These are phyloP conservation scores for Horisme vitalbata DNA, from an alignment of 2,888 invertebrate species.

Conservation along the genomic window DNA sequence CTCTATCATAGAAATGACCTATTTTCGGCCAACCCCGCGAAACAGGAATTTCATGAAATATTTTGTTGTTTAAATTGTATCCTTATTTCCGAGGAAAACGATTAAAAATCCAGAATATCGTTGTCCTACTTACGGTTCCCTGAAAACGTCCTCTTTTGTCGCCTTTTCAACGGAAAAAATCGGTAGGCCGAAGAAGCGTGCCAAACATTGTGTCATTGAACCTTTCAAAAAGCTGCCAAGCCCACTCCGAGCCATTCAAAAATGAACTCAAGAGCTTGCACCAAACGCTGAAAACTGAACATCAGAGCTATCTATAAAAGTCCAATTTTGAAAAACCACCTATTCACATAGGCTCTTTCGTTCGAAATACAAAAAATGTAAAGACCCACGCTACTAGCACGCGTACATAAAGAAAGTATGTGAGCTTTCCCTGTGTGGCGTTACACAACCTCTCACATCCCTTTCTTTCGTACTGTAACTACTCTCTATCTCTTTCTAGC, in stretches of 20 bases:
- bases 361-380: conserved; percentile 63
- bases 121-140: conserved; percentile 69
- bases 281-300: conserved; percentile 51
- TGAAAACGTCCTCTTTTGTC: conserved; percentile 69
- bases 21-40: too few relatives aligned
- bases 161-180: conserved; percentile 63
- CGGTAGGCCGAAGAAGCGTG: conserved; percentile 65
- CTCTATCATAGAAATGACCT: conserved; percentile 51
- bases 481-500: conserved; percentile 52
- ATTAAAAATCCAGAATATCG: conserved; percentile 42
- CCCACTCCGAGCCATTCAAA: conserved; percentile 38
- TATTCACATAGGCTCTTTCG: conserved; percentile 66
- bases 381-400: conserved; percentile 61
- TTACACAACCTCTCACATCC: conserved; percentile 73
- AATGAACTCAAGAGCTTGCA: conserved; percentile 45
- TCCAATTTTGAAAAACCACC: conserved; percentile 61
- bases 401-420: conserved; percentile 65
- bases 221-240: conserved; percentile 67
- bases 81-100: conserved; percentile 60
- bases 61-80: conserved; percentile 40
- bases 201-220: conserved; percentile 79
- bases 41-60: conserved; percentile 56
- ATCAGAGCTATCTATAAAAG: conserved; percentile 47
- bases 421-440: conserved; percentile 78
- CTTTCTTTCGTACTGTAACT: conserved; percentile 49